Conservation (phyloP, 2,113 vertebrate species). For the Prochilodus magdalenae region DNA sequence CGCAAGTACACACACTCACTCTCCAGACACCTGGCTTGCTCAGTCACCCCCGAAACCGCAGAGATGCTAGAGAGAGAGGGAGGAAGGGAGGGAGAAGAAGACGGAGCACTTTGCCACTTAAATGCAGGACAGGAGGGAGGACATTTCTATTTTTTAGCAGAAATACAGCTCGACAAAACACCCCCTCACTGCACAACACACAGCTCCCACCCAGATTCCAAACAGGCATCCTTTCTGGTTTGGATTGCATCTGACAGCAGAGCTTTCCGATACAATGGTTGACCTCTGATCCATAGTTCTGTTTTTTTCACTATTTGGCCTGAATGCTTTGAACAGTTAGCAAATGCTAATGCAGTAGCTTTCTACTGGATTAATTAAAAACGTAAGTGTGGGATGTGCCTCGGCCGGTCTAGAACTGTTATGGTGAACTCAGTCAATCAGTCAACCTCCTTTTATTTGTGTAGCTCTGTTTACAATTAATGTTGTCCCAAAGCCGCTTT, state of each 20-base stretch:
- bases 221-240: slow-evolving; percentile 3
- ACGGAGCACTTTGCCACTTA: slow-evolving; percentile 40
- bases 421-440: too few relatives aligned
- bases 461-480: too few relatives aligned
- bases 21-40: slow-evolving; percentile 45
- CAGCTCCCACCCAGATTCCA: neutral
- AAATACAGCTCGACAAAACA: neutral
- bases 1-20: neutral
- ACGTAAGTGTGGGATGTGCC: too few relatives aligned
- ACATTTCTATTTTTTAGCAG: slow-evolving; percentile 23
- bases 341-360: too few relatives aligned
- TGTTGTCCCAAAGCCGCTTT: too few relatives aligned
- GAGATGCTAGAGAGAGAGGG: slow-evolving; percentile 8
- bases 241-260: too few relatives aligned
- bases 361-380: too few relatives aligned
- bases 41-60: slow-evolving; percentile 51
- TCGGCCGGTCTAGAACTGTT: too few relatives aligned
- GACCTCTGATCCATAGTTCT: neutral
- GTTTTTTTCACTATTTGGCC: slow-evolving; percentile 18
- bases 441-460: too few relatives aligned
- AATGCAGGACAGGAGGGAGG: slow-evolving; percentile 20
- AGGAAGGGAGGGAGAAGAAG: neutral
- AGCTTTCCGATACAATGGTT: neutral
- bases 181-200: neutral
- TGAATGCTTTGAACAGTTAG: too few relatives aligned